These are phyloP conservation scores for Gymnorhina tibicen DNA, from an alignment of 2,113 vertebrate genomes.

Conservation along the genomic window DNA sequence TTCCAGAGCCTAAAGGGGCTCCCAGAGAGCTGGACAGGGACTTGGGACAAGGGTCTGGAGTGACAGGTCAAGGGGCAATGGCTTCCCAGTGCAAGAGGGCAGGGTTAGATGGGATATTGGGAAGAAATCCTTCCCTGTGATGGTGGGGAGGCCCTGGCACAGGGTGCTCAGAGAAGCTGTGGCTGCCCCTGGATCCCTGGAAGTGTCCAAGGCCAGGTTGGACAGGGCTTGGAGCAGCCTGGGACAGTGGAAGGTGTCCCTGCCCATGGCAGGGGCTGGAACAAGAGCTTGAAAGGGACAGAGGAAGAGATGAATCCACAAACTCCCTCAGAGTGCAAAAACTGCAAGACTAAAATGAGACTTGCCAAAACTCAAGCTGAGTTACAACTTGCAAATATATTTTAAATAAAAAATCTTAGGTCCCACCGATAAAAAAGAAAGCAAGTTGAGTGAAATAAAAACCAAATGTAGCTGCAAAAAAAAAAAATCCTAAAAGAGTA, in stretches of 20 bases:
- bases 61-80: not conserved
- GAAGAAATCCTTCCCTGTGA: fast-evolving
- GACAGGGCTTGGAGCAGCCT: fast-evolving
- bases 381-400: not conserved
- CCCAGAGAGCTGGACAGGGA: not conserved
- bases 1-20: not conserved
- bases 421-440: not conserved
- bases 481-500: not conserved
- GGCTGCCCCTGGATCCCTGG: not conserved
- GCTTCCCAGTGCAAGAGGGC: not conserved
- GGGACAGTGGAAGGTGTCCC: not conserved
- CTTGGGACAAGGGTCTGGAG: not conserved
- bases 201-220: not conserved
- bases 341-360: not conserved
- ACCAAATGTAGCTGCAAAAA: not conserved
- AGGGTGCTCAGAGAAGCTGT: not conserved
- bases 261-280: not conserved
- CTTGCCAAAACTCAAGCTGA: not conserved
- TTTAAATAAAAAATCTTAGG: not conserved
- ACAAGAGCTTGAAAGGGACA: not conserved
- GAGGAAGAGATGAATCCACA: not conserved
- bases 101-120: fast-evolving
- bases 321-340: not conserved
- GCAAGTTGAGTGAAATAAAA: not conserved
- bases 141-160: not conserved